These are phyloP conservation scores for Ditula angustiorana DNA, from an alignment of 2,888 invertebrate genomes.

Conservation along the genomic window DNA sequence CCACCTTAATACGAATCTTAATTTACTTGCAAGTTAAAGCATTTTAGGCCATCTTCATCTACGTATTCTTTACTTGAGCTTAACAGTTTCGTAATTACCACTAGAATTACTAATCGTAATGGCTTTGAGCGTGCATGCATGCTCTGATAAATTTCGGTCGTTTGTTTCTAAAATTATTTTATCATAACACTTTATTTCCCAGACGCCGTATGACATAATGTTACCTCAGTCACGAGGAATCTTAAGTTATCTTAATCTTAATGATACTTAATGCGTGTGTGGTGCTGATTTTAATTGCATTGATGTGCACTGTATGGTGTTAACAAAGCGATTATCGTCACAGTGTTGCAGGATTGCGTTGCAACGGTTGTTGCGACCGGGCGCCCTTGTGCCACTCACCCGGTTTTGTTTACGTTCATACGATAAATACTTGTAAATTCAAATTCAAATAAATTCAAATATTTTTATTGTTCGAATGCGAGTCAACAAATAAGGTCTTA, in stretches of 20 bases:
- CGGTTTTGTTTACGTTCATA: slow-evolving; percentile 3
- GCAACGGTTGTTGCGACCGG: slow-evolving; percentile 17
- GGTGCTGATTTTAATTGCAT: slow-evolving; percentile 22
- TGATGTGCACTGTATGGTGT: slow-evolving; percentile 33
- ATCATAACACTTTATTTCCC: background rate
- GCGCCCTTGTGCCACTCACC: slow-evolving; percentile 35
- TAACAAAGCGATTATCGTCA: slow-evolving; percentile 9
- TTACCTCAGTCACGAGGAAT: slow-evolving; percentile 12
- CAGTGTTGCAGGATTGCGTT: background rate
- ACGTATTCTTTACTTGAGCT: background rate
- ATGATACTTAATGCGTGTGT: slow-evolving; percentile 13
- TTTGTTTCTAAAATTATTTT: background rate
- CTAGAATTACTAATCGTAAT: background rate
- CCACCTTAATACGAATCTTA: background rate
- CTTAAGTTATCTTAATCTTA: slow-evolving; percentile 6
- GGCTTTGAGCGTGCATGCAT: background rate
- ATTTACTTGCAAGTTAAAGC: background rate
- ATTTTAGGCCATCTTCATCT: background rate
- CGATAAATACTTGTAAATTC: slow-evolving; percentile 9
- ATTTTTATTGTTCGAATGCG: too few species aligned
- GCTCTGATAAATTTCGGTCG: background rate
- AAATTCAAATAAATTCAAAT: too few species aligned
- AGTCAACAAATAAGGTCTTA: too few species aligned
- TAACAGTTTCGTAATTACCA: background rate
- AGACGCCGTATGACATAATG: background rate